Conservation (phyloP, 1,140 invertebrate genomes). For the Bombus cullumanus region DNA sequence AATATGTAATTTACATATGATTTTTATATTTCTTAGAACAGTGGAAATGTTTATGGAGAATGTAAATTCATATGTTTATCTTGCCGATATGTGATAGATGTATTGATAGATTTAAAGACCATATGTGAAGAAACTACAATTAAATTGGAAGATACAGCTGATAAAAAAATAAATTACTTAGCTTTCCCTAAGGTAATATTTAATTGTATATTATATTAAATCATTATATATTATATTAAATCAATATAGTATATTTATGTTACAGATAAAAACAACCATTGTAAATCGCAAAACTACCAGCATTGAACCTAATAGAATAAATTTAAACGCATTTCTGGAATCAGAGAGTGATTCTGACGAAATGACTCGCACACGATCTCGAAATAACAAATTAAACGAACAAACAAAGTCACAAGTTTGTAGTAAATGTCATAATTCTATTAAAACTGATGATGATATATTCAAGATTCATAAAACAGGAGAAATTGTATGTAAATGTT, state of each 20-base stretch:
- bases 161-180: constrained; percentile 58
- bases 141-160: constrained; percentile 61
- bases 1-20: not conserved
- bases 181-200: constrained; percentile 73
- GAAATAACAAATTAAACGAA: not conserved
- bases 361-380: not conserved
- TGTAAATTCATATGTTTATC: constrained; percentile 71
- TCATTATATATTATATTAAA: not conserved
- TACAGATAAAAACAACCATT: constrained; percentile 71
- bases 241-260: not conserved
- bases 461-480: constrained; percentile 72
- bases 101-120: constrained; percentile 75
- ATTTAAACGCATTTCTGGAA: constrained; percentile 55
- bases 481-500: constrained; percentile 73
- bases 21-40: not conserved
- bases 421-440: constrained; percentile 63
- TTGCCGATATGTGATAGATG: constrained; percentile 79
- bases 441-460: constrained; percentile 66
- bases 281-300: constrained; percentile 76
- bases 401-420: constrained; percentile 54
- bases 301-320: constrained; percentile 57
- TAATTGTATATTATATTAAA: not conserved
- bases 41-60: not conserved
- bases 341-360: constrained; percentile 63
- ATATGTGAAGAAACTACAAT: constrained; percentile 65